Base-by-base conservation (phyloP, 2,113 vertebrate genomes). In the Platichthys flesus region DNA sequence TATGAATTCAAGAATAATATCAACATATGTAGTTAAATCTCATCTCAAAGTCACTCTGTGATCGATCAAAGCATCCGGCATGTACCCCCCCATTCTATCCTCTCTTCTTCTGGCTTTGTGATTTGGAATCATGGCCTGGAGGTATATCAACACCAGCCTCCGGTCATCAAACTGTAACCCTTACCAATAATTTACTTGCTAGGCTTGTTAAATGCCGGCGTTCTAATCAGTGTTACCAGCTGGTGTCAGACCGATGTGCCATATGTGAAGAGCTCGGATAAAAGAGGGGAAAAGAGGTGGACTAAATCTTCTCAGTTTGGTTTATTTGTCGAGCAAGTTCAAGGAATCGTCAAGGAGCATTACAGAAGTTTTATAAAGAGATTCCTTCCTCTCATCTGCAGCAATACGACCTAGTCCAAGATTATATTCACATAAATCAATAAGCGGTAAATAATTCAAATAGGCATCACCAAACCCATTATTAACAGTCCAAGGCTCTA, bases 181-280 rank as follows among this genome's bases (percentile, higher is more conserved):
- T 51, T 26, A 62, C 57, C 80, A 45, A 45, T 71, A 78, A 91
- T 88, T 89, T 86, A 87, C 76, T 47, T 40, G 16, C 54, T 23
- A 5, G 54, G 60, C 66, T 73, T 59, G 74, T 89, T 84, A 89
- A 85, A 82, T 77, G 70, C 21, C 1, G 31, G 59, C 7, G 42
- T 75, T 89, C 79, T 89, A 89, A 88, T 92, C 87, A 83, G 73
- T 61, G 67, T 56, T 64, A 64, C 71, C 74, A 81, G 84, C 79
- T 70, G 73, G 70, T 82, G 70, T 78, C 8, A 26, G 71, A 73
- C 65, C 12, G 58, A 76, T 23, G 24, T 21, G 40, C 62, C 76
- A 55, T 51, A 62, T 67, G 56, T 71, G 40, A 49, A 67, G 74
- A 70, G 77, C 51, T n/a, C 6, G 28, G 16, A 63, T 63, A 28